phyloP scores from a whole-genome alignment of 2,888 invertebrate species.

The Acanthosepion lycidas region DNA sequence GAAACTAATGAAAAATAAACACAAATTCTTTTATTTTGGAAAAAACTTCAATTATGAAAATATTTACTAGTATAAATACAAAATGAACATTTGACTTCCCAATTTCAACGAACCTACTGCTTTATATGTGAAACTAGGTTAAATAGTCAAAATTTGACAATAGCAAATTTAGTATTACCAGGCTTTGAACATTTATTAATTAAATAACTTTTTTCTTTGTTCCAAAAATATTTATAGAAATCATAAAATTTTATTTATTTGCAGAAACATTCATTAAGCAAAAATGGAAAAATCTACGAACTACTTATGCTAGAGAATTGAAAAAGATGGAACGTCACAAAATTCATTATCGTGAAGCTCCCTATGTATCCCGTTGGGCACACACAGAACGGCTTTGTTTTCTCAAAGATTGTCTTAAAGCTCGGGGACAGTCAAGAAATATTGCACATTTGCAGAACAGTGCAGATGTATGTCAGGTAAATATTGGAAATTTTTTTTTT shows the following conservation, averaged over 20 bases:
- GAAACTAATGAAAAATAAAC: no score
- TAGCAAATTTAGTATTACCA: no score
- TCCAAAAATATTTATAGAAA: no score
- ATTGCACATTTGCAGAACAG: neutral
- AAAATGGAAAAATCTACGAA: slow-evolving; percentile 44
- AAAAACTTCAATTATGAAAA: no score
- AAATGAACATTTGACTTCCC: no score
- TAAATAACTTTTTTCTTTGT: no score
- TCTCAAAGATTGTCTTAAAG: slow-evolving; percentile 43
- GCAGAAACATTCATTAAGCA: neutral
- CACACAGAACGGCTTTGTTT: slow-evolving; percentile 40
- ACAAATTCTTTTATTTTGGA: no score
- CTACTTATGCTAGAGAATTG: slow-evolving; percentile 35
- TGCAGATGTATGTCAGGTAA: slow-evolving; percentile 38
- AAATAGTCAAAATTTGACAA: no score
- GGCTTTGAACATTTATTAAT: no score
- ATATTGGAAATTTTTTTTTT: neutral
- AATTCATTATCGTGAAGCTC: slow-evolving; percentile 34
- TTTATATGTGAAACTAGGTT: no score
- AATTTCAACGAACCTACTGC: no score
- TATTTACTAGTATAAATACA: no score
- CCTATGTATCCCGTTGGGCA: neutral
- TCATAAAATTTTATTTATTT: neutral
- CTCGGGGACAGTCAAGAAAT: slow-evolving; percentile 22
- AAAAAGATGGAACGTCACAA: slow-evolving; percentile 40